Conservation (phyloP, 2,797 vertebrate species). For the Buceros bicornis region DNA sequence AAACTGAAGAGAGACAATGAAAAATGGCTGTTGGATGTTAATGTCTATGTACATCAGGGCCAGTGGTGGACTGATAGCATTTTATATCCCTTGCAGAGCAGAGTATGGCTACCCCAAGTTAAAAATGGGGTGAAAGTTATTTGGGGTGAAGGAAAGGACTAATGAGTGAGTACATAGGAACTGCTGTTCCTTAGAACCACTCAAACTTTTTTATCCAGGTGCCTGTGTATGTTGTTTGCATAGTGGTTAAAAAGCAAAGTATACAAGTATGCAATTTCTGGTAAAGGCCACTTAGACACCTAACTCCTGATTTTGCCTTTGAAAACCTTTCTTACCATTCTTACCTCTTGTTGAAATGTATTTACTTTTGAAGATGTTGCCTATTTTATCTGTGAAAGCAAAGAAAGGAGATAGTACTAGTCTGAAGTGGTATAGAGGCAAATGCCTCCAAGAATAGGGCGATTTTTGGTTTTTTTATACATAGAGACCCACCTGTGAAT, state of each 20-base stretch:
- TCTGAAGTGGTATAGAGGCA: neutral
- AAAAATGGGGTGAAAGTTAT: conserved; percentile 8
- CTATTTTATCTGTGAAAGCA: neutral
- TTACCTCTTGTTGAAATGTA: neutral
- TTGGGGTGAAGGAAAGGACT: neutral
- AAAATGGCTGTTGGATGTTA: neutral
- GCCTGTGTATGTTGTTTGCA: neutral
- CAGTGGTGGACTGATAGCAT: neutral
- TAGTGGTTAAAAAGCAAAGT: neutral
- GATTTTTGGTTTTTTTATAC: neutral
- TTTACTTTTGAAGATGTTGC: neutral
- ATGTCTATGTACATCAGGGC: neutral
- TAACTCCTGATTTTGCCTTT: neutral
- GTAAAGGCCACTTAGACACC: neutral
- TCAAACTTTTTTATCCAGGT: neutral
- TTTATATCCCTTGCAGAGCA: neutral
- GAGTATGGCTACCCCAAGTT: neutral
- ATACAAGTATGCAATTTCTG: neutral
- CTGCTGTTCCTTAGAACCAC: neutral
- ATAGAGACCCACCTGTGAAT: conserved; percentile 46
- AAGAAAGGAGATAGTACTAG: neutral
- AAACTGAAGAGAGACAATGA: neutral
- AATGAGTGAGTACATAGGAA: neutral
- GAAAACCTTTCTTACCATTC: neutral
- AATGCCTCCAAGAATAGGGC: conserved; percentile 29